Evolutionary conservation across 2,113 vertebrate genomes (phyloP), one percentile per base, ranked within the genome.

Genomic region (Physeter macrocephalus): DNA sequence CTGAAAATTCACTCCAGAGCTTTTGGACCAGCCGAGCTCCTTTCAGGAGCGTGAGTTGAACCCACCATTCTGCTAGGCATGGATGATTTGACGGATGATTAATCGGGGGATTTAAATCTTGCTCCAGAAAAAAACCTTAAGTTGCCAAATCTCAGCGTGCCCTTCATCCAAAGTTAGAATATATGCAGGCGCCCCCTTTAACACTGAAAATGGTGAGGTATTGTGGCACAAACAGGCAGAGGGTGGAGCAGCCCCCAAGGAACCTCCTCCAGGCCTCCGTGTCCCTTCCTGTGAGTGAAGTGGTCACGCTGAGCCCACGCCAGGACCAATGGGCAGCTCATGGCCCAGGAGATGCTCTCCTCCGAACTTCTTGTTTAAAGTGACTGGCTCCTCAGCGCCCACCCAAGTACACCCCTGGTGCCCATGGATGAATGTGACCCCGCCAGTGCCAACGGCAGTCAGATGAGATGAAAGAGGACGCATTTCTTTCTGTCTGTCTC

Each of bases 1-100:
- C 20, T 84, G 88, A 72, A 95, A 88, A 93, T 43, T 67, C 64
- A 69, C 52, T 78, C 54, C 83, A 71, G 49, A 92, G 54, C 36
- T 52, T 62, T 57, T 88, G 71, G 57, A 67, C 59, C 67, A 91
- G 67, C 9, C 5, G 36, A 95, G 27, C 62, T 89, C 34, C 36
- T 46, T 80, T 72, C 71, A 25, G 31, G 67, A 80, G 66, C 36
- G 23, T 61, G 64, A 41, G 34, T 87, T 94, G n/a, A 52, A 80
- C 15, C 14, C 25, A 59, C 21, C 39, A 78, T 20, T 85, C 66
- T 83, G 39, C 75, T 8, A 46, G 74, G 41, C 49, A 59, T 34
- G 75, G 77, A 66, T 74, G 39, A 57, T 43, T 78, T 88, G 46
- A 77, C 43, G 13, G 34, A 64, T 83, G 21, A 88, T 86, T 72